phyloP scores from a whole-genome alignment of 2,797 vertebrate genomes.

The Gymnodraco acuticeps region DNA sequence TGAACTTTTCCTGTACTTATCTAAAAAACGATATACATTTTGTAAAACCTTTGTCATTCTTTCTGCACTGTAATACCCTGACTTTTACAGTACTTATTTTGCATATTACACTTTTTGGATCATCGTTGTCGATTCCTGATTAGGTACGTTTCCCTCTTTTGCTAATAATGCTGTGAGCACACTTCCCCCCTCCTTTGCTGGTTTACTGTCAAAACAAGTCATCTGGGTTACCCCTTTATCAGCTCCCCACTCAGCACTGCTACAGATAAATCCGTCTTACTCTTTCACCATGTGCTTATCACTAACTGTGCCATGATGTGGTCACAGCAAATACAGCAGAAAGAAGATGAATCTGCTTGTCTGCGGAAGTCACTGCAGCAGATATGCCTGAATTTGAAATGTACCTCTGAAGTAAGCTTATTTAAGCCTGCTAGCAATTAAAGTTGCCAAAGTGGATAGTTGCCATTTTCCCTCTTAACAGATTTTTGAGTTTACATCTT shows the following conservation, averaged over 20 bases:
- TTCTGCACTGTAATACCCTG: slow-evolving; percentile 3
- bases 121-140: slow-evolving; percentile 55
- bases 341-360: slow-evolving; percentile 74
- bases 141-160: slow-evolving; percentile 48
- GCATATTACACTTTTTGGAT: slow-evolving; percentile 45
- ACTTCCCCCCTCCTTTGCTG: slow-evolving; percentile 36
- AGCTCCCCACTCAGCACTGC: slow-evolving; percentile 74
- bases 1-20: slow-evolving; percentile 14
- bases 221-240: slow-evolving; percentile 74
- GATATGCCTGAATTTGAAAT: slow-evolving; percentile 69
- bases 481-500: slow-evolving; percentile 33
- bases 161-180: slow-evolving; percentile 62
- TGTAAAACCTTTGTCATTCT: slow-evolving; percentile 10
- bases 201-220: slow-evolving; percentile 78
- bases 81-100: slow-evolving; percentile 10
- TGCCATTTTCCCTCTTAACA: slow-evolving; percentile 39
- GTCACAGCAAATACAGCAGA: slow-evolving; percentile 76
- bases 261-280: slow-evolving; percentile 76
- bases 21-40: slow-evolving; percentile 7
- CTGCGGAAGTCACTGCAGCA: slow-evolving; percentile 60
- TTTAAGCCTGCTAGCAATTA: slow-evolving; percentile 61
- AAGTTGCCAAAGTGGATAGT: slow-evolving; percentile 60
- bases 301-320: slow-evolving; percentile 71
- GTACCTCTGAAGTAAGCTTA: slow-evolving; percentile 59
- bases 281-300: slow-evolving; percentile 76